Base-by-base conservation (phyloP, 64 coral and sea anemone genomes). In the Acropora yongei region DNA sequence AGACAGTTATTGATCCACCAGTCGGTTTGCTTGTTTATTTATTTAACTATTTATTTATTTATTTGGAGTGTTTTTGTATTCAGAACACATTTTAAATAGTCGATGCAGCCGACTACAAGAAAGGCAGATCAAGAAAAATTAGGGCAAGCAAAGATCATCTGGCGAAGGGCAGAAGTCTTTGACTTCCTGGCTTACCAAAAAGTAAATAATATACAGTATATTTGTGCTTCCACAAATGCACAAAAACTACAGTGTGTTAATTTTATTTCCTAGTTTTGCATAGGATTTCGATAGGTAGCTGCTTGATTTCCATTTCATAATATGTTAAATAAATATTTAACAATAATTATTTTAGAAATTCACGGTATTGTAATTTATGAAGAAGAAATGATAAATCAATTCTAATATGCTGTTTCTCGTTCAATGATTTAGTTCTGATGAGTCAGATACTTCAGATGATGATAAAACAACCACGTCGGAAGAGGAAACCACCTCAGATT, bases 391-490 rank as follows among this genome's bases (percentile, higher is more conserved):
- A 61, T 48, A 48, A n/a, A 80, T 30, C 53, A 51, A 77, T 80
- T 41, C 55, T 58, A 80, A 61, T 61, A 61, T 61, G 57, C 57
- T 60, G 43, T 89, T 61, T 89, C 53, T 89, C 45, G 58, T 61
- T 47, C 41, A 79, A 68, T 65, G 11, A 89, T 55, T 89, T 89
- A 57, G 75, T 61, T 61, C 57, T 61, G 57, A 8, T 61, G 57
- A 61, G 57, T 61, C 57, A 61, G 87, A 89, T 79, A 57, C 12
- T 17, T 89, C 87, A 46, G 87, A 89, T 19, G 76, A 89, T 44
- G 75, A 68, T 19, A 13, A 42, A 0, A 78, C 42, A 18, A 78
- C 87, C 18, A 79, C 14, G 5, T 89, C 87, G 2, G 1, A n/a
- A 79, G 75, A 89, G 18, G 74, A 89, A 41, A 89, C 74, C 6